These are phyloP conservation scores for Enhydra lutris DNA, from an alignment of 2,113 vertebrate species.

Conservation along the genomic window DNA sequence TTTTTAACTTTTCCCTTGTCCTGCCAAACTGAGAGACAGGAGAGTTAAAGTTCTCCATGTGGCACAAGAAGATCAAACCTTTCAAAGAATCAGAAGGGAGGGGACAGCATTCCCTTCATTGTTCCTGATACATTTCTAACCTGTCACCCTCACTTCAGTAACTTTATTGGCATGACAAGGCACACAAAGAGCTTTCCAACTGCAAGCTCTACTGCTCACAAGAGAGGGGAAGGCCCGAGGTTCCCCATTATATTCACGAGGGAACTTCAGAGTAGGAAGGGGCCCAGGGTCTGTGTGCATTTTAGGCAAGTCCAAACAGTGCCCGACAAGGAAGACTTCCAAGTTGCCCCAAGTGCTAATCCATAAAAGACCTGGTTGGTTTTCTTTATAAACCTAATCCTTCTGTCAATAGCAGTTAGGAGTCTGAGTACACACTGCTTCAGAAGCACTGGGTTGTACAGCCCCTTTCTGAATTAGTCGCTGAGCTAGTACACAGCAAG, in stretches of 20 bases:
- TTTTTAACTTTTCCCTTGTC: conserved; percentile 28
- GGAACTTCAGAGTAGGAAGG: not conserved
- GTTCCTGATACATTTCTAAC: not conserved
- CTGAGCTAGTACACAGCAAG: not conserved
- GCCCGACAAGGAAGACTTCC: not conserved
- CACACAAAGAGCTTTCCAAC: not conserved
- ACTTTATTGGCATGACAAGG: conserved; percentile 29
- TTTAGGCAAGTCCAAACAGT: not conserved
- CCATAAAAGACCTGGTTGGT: not conserved
- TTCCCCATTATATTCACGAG: not conserved
- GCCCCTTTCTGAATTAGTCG: not conserved
- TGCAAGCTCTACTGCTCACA: not conserved
- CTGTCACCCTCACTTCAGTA: not conserved
- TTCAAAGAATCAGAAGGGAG: not conserved
- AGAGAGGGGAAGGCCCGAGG: not conserved
- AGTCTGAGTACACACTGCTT: not conserved
- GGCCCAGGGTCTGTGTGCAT: not conserved
- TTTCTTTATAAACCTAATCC: conserved; percentile 47
- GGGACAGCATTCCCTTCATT: not conserved
- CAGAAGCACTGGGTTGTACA: not conserved
- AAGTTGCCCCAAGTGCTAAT: not conserved
- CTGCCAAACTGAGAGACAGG: not conserved
- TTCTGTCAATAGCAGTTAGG: not conserved
- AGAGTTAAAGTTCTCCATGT: not conserved
- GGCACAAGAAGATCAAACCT: not conserved